Evolutionary conservation across 2,888 invertebrate species (phyloP).

Genomic region (Arenicola marina): DNA sequence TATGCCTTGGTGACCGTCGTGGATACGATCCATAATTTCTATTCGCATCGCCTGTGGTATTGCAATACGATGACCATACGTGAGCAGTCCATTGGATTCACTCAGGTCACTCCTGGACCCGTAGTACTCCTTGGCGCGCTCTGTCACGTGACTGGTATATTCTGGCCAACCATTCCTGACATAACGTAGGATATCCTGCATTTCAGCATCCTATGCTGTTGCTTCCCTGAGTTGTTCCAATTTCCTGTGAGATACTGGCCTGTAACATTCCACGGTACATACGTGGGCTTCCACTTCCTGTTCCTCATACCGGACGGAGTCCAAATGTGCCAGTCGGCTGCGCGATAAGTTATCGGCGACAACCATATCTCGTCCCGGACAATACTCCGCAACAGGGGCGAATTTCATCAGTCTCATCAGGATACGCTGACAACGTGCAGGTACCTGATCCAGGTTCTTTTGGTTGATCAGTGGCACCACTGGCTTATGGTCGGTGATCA

Average conservation of each 20-base stretch:
- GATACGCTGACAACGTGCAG: conserved; percentile 7
- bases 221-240: background rate
- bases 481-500: conserved; percentile 11
- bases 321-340: background rate
- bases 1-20: conserved; percentile 26
- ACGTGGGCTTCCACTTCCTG: no score
- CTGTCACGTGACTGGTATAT: background rate
- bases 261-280: no score
- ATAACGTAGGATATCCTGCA: background rate
- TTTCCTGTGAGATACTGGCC: background rate
- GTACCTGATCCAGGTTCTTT: conserved; percentile 1
- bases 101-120: background rate
- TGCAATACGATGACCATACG: background rate
- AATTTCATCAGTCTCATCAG: conserved; percentile 13
- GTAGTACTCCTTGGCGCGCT: background rate
- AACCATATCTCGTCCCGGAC: conserved; percentile 7
- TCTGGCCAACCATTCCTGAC: conserved; percentile 6
- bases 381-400: conserved; percentile 4
- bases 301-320: no score
- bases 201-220: background rate
- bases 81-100: background rate
- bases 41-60: conserved; percentile 8
- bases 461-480: conserved; percentile 12
- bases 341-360: conserved; percentile 9
- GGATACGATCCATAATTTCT: conserved; percentile 25